Evolutionary conservation across 37 sponge, comb jelly and placozoan species (phyloP).

Genomic region (Mnemiopsis leidyi): DNA sequence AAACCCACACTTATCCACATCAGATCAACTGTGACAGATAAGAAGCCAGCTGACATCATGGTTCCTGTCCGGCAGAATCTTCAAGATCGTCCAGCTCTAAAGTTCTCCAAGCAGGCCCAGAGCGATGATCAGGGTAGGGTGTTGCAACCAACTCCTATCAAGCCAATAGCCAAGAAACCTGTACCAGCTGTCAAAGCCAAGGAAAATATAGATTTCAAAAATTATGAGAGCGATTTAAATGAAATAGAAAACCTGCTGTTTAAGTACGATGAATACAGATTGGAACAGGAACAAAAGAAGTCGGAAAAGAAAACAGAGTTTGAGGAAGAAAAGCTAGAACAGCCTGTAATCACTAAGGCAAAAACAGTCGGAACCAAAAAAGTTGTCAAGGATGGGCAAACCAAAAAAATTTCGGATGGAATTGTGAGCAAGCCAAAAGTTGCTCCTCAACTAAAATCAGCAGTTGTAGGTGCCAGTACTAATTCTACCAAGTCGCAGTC

Average conservation of each 20-base stretch:
- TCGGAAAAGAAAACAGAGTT: not conserved
- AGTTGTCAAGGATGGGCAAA: not conserved
- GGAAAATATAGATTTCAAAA: not conserved
- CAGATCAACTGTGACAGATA: not conserved
- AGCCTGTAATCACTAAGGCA: not conserved
- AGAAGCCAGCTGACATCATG: not conserved
- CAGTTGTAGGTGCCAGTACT: not conserved
- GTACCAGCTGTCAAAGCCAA: not conserved
- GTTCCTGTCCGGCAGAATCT: not conserved
- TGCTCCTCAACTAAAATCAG: not conserved
- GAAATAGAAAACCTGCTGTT: conserved; percentile 44
- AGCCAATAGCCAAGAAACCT: not conserved
- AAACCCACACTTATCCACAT: too few relatives aligned
- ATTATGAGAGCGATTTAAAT: conserved; percentile 37
- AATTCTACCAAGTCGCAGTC: not conserved
- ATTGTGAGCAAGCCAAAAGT: not conserved
- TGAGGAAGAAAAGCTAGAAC: not conserved
- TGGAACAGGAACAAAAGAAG: not conserved
- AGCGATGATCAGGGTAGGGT: not conserved
- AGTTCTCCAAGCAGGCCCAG: not conserved
- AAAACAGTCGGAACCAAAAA: not conserved
- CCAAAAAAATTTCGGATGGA: not conserved
- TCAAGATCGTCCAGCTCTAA: not conserved
- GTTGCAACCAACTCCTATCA: not conserved
- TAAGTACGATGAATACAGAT: conserved; percentile 45